Evolutionary conservation across 2,888 invertebrate genomes (phyloP), one percentile per base, ranked within the genome.

Genomic region (Xylocampa areola): DNA sequence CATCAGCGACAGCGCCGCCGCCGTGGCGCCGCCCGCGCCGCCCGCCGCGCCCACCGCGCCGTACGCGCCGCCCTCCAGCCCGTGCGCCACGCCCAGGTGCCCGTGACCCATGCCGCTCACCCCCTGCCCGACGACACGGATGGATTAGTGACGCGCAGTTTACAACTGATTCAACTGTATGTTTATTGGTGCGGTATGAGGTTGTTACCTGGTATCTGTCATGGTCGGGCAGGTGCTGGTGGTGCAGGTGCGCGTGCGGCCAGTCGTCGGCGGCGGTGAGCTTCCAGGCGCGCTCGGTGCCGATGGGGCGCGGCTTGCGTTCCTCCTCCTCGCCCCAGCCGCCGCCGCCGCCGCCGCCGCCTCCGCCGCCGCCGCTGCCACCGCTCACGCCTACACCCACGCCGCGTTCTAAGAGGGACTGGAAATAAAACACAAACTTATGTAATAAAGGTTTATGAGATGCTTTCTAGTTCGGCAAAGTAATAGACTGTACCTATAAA

Each of bases 281-380:
- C 84, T 96, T 96, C 95, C 96, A 96, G 29, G 96, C 96, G 77
- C 97, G 95, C 90, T 97, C 97, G 0, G 97, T 97, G 69, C 97
- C 97, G 84, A 97, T 97, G 44, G 97, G 97, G 3, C 96, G 94
- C 37, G 96, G 96, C 88, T 96, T 96, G 78, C 92, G 90, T 63
- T 92, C 93, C 77, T 91, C 93, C 77, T 90, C 92, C 73, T 92
- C 92, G 61, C 86, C 90, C 87, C 91, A 88, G 8, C 82, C 76
- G 36, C 67, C 76, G 48, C 69, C 69, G 54, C 75, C 68, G 39
- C 64, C 52, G 70, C 77, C 14, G n/a, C n/a, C n/a, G n/a, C n/a
- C n/a, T n/a, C n/a, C n/a, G n/a, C n/a, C n/a, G n/a, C n/a, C n/a
- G n/a, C 29, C 48, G 19, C 45, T 55, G 51, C 44, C 70, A 43